Evolutionary conservation across 1,140 invertebrate genomes (phyloP), one percentile per base, ranked within the genome.

Genomic region (Druon quercuslanigerum): DNA sequence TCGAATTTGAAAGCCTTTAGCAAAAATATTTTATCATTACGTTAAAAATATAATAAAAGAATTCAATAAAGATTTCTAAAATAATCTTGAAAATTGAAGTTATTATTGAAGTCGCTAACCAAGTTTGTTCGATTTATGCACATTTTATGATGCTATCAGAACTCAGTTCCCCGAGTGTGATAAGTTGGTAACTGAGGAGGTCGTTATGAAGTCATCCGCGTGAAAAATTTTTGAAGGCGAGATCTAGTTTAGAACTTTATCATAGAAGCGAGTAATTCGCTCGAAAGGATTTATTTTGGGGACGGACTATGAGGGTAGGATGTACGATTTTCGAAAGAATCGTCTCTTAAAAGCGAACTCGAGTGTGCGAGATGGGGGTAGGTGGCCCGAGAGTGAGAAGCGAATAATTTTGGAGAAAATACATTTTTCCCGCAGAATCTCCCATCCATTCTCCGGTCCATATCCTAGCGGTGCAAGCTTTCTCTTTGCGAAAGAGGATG

Each of bases 321-420:
- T 13, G 16, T 25, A n/a, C n/a, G 52, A 17, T 54, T n/a, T 54
- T 54, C 7, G 17, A 54, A 54, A 54, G 52, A 17, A 54, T 54
- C 52, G 52, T 66, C 12, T 66, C 40, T 66, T 66, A 66, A 66
- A 14, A 40, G 16, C 25, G 40, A 40, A 33, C 60, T 52, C 51
- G 40, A 60, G n/a, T 17, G 71, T 51, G 33, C 12, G 46, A 46
- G 57, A 56, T 46, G 51, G 46, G 19, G 46, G 66, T n/a, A 73
- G 9, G 72, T 40, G 20, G 17, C 50, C 16, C 46, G 51, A 25
- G 54, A 74, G 73, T 73, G 51, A 19, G 57, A 72, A 71, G 46
- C 14, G 73, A 71, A 82, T 82, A 83, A 81, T 85, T 82, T 82
- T 82, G 73, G 70, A 79, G 72, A 76, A 83, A 84, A 84, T 79